These are phyloP conservation scores for Drosophila gunungcola DNA, from an alignment of 1,140 invertebrate species.

Conservation along the genomic window DNA sequence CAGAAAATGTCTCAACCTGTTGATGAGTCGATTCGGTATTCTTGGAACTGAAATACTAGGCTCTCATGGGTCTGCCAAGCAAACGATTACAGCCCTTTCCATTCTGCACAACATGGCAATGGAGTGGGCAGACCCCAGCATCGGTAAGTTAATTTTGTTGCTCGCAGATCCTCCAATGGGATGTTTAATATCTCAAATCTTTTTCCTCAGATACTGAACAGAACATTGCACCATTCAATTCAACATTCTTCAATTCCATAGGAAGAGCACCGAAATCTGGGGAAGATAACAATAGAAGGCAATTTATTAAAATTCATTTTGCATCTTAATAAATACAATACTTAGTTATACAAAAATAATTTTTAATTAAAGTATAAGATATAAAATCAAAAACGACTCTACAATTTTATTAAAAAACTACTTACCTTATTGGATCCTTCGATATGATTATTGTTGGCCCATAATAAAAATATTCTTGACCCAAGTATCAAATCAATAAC, in stretches of 20 bases:
- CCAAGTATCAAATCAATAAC: too few relatives aligned
- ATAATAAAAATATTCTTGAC: too few relatives aligned
- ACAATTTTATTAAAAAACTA: too few relatives aligned
- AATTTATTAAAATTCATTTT: conserved; percentile 73
- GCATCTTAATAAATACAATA: conserved; percentile 9
- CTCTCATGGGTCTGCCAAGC: conserved; percentile 57
- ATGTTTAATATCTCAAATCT: neutral
- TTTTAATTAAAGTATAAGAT: too few relatives aligned
- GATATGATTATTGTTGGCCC: too few relatives aligned
- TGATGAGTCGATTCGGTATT: conserved; percentile 61
- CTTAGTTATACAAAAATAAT: neutral
- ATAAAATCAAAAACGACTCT: too few relatives aligned
- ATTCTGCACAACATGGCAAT: conserved; percentile 79
- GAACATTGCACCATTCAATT: conserved; percentile 33
- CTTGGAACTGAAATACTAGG: conserved; percentile 51
- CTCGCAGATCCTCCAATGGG: neutral
- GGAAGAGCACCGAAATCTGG: conserved; percentile 7
- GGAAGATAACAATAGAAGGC: conserved; percentile 56
- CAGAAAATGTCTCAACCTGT: conserved; percentile 56
- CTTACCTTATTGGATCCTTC: too few relatives aligned
- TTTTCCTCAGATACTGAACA: conserved; percentile 42
- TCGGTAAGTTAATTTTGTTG: conserved; percentile 24
- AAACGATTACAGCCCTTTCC: conserved; percentile 69
- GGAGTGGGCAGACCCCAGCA: conserved; percentile 68
- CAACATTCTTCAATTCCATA: conserved; percentile 29